Evolutionary conservation across 1,140 invertebrate genomes (phyloP).

Genomic region (Gonatopus flavifemur): DNA sequence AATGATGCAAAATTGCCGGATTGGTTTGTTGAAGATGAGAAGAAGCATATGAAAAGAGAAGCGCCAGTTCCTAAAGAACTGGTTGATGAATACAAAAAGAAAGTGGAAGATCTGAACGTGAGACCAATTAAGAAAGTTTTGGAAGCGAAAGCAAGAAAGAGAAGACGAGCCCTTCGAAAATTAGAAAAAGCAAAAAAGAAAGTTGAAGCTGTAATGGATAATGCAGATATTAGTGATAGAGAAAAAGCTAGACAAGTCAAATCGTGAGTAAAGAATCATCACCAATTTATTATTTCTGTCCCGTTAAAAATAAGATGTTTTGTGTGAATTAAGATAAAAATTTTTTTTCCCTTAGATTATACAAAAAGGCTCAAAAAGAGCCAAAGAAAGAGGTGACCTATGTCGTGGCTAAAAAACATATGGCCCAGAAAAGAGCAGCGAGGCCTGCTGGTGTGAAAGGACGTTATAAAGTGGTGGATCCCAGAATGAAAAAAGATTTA

Average conservation of each 20-base stretch:
- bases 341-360: slow-evolving; percentile 67
- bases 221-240: slow-evolving; percentile 81
- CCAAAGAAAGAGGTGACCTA: slow-evolving; percentile 92
- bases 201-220: slow-evolving; percentile 88
- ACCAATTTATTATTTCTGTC: slow-evolving; percentile 15
- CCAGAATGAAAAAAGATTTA: slow-evolving; percentile 93
- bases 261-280: slow-evolving; percentile 64
- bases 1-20: slow-evolving; percentile 89
- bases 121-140: slow-evolving; percentile 97
- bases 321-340: slow-evolving; percentile 7
- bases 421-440: slow-evolving; percentile 71
- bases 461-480: slow-evolving; percentile 92
- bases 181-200: slow-evolving; percentile 95
- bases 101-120: slow-evolving; percentile 85
- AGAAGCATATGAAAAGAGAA: slow-evolving; percentile 82
- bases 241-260: slow-evolving; percentile 93
- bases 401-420: slow-evolving; percentile 91
- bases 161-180: slow-evolving; percentile 81
- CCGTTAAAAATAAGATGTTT: slow-evolving; percentile 1
- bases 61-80: slow-evolving; percentile 78
- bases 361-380: slow-evolving; percentile 84
- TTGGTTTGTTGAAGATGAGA: slow-evolving; percentile 96
- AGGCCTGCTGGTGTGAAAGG: slow-evolving; percentile 89
- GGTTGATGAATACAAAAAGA: slow-evolving; percentile 72
- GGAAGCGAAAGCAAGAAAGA: slow-evolving; percentile 97